Evolutionary conservation across 2,797 vertebrate species (phyloP), one percentile per base, ranked within the genome.

Genomic region (Nyctalus aviator): DNA sequence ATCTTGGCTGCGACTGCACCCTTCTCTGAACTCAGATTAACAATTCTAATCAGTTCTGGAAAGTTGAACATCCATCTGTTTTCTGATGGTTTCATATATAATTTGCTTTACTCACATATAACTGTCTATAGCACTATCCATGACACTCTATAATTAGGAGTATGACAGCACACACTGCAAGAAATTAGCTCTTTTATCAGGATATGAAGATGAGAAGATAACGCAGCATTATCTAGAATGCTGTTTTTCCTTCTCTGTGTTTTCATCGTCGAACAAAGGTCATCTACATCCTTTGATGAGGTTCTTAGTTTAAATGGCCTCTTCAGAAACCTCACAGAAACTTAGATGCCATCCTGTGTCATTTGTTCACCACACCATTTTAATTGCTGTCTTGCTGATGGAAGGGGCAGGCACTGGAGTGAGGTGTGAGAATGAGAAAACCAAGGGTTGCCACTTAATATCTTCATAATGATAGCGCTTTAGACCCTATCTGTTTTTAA

Each of bases 11-110:
- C 41, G 55, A 66, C 53, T 46, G 6, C 41, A 27, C 59, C 30
- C 15, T 59, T 78, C 46, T 88, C 32, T 88, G 64, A 97, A 93
- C 48, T 85, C 92, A 73, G 53, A 95, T 88, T 23, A 91, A 82
- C 87, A 92, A 86, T 81, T 88, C 35, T 77, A 95, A 94, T 94
- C 73, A 59, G 64, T 91, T 94, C 44, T 88, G 81, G 72, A 89
- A 91, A 94, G 73, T 50, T 78, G 86, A 94, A 46, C 62, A 88
- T 85, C 64, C 89, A 85, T 91, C 91, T 90, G 77, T 87, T 91
- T 97, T 73, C 84, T 93, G 77, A 94, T 79, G 55, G 77, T 82
- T 93, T 96, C 69, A 48, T 83, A 46, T 71, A 83, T 55, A 27
- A 84, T 96, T 91, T 91, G 77, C 57, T 94, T 94, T 79, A 32